These are phyloP conservation scores for Colletes collaris DNA, from an alignment of 2,888 invertebrate genomes.

Conservation along the genomic window DNA sequence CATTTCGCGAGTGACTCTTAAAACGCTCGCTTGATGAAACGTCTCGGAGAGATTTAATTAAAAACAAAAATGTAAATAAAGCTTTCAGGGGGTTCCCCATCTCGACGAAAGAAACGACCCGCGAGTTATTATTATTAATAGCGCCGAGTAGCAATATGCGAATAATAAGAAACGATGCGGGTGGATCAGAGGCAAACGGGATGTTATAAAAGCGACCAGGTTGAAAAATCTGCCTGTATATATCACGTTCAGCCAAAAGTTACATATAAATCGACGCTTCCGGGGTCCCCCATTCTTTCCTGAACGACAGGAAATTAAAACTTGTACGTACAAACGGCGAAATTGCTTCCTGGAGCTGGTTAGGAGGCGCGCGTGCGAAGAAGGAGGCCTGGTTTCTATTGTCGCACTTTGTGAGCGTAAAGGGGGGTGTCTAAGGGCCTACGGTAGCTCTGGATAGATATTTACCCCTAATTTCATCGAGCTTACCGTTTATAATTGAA, in stretches of 20 bases:
- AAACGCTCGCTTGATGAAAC: slow-evolving; percentile 21
- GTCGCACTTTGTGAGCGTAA: neutral
- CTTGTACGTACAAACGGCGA: neutral
- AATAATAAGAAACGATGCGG: too few relatives aligned
- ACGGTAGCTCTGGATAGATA: slow-evolving; percentile 20
- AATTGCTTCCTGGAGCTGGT: slow-evolving; percentile 6
- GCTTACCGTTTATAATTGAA: slow-evolving; percentile 62
- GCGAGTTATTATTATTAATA: neutral
- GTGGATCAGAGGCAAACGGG: too few relatives aligned
- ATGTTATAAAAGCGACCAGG: too few relatives aligned
- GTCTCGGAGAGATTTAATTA: slow-evolving; percentile 43
- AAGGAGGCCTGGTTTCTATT: slow-evolving; percentile 1
- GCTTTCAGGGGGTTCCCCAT: neutral
- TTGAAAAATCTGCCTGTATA: too few relatives aligned
- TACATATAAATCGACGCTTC: too few relatives aligned
- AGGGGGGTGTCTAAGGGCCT: too few relatives aligned
- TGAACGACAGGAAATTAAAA: slow-evolving; percentile 39
- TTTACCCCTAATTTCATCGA: slow-evolving; percentile 58
- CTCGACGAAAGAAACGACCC: neutral
- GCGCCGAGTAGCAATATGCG: too few relatives aligned
- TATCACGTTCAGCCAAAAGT: too few relatives aligned
- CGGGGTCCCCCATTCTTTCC: slow-evolving; percentile 20
- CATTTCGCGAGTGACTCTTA: slow-evolving; percentile 13
- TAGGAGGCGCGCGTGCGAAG: neutral
- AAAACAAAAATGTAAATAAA: slow-evolving; percentile 44